Evolutionary conservation across 2,113 vertebrate genomes (phyloP), one percentile per base, ranked within the genome.

Genomic region (Phylloscopus trochilus): DNA sequence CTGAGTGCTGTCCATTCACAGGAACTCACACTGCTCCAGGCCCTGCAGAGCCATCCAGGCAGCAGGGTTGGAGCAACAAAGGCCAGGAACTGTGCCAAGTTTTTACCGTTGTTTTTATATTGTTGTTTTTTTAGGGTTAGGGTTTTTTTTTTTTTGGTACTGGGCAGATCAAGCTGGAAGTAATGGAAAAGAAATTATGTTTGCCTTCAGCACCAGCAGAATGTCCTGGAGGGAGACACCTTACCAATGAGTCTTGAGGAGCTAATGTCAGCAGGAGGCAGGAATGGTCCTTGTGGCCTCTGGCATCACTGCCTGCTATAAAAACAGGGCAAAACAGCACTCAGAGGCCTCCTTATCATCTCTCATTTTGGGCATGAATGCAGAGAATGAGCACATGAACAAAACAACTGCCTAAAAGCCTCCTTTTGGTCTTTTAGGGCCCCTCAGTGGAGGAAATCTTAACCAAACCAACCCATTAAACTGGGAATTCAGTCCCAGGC

Each of bases 81-180:
- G 22, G 33, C 19, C 52, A 52, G 27, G 13, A 27, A 13, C 7
- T 51, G 43, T 37, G 77, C 47, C 69, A 75, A 33, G 26, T 28
- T 76, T 43, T 31, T 28, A 7, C 49, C 13, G 0, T 53, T 88
- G 16, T 41, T 68, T 76, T 56, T 64, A 13, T 44, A 10, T 22
- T 59, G 26, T 46, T 1, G 4, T 1, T 43, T 52, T 52, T 77
- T 75, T 16, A 47, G 11, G 18, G 6, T 60, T 60, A 17, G 28
- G 15, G 10, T 0, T 4, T 31, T 62, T 51, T n/a, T 0, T 4
- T 31, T 62, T 51, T n/a, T 5, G 1, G 39, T 55, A 6, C 27
- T 66, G 27, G 14, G 8, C 18, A 78, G 39, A 70, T 75, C 1
- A 8, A 70, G 26, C 51, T 84, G 43, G 62, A 82, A 87, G 66